Base-by-base conservation (phyloP, 2,888 invertebrate genomes). In the Panzeria rudis region DNA sequence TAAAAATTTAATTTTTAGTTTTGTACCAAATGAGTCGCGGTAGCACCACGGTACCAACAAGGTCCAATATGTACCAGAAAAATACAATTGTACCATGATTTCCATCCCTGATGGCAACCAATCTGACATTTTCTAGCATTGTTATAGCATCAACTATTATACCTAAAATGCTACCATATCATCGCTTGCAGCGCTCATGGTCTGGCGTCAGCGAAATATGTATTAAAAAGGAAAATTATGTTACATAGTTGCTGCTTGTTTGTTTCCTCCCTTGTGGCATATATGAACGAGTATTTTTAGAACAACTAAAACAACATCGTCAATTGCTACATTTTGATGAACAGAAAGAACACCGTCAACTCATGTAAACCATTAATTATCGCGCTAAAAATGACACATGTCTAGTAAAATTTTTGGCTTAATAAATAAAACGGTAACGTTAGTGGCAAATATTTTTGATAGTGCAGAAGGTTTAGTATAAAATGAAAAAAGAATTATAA, bases 371-470 rank as follows among this genome's bases (percentile, higher is more conserved):
- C 80, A 81, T 84, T 84, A 84, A 81, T 84, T 81, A 84, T 80
- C 77, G 77, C 84, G 80, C 81, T 84, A 81, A 84, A 84, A 81
- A 68, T 77, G 77, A 81, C 84, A 84, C 77, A 77, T 73, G 81
- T 77, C 84, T 72, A 77, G 59, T 44, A 59, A 59, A 56, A 25
- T 73, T 73, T 59, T 61, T 52, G 17, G 38, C 25, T 47, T 61
- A 50, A 69, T 61, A 78, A 78, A 73, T 47, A 38, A 61, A 35
- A 56, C 8, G 11, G 20, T 17, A 76, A 29, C 50, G 62, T 62
- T 23, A 38, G 13, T 64, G 50, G 29, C 25, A 50, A 44, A 56
- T 44, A 32, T 54, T 32, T 47, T 41, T n/a, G 56, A 4, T 9
- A 23, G 1, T 15, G 52, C 29, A 29, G 52, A 41, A 41, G 52